phyloP scores from a whole-genome alignment of 2,797 vertebrate genomes.

The Onychomys leucogaster region DNA sequence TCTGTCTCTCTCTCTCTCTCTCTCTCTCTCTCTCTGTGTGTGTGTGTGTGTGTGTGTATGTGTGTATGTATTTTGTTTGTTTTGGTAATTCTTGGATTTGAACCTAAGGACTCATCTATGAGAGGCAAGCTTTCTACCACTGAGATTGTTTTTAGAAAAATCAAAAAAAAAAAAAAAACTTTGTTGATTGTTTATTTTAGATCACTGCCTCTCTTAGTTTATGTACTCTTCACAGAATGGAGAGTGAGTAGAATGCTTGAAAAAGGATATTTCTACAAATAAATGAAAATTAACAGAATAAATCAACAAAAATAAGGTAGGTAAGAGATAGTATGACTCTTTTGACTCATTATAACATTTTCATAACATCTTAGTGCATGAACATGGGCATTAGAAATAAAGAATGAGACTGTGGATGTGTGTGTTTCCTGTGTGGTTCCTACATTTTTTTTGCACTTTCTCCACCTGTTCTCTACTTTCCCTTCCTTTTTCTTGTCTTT shows the following conservation, averaged over 20 bases:
- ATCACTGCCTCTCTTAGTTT: not conserved
- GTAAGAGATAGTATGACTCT: not conserved
- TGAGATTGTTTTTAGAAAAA: not conserved
- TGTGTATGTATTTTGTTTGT: not conserved
- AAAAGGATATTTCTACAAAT: not conserved
- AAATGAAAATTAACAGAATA: slow-evolving; percentile 24
- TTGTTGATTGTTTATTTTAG: not conserved
- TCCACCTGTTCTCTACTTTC: not conserved
- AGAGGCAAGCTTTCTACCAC: not conserved
- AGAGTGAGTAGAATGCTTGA: not conserved
- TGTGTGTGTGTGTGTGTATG: not conserved
- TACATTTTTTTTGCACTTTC: not conserved
- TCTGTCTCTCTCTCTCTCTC: not conserved
- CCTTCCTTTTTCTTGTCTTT: not conserved
- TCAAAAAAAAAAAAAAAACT: not conserved
- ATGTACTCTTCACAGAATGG: not conserved
- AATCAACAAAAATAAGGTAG: not conserved
- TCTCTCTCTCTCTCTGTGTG: not conserved
- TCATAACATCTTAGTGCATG: not conserved
- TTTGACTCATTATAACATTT: not conserved
- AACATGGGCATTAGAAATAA: not conserved
- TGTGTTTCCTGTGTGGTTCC: not conserved
- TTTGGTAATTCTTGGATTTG: not conserved
- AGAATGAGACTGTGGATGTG: not conserved
- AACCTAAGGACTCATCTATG: not conserved